Conservation (phyloP, 2,113 vertebrate genomes). For the Fukomys damarensis region DNA sequence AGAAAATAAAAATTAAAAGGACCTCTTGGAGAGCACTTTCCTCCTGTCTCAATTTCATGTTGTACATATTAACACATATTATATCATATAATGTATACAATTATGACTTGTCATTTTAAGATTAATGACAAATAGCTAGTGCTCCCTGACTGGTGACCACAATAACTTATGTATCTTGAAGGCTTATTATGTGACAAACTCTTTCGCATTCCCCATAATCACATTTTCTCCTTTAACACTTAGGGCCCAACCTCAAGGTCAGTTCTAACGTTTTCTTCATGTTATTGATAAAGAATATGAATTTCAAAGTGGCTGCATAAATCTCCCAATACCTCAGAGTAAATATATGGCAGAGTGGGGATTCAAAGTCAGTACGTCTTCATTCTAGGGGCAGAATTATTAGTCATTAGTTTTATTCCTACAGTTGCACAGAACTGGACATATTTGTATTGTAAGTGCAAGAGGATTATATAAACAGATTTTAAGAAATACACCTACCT, state of each 20-base stretch:
- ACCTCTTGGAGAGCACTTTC: not conserved
- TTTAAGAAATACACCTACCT: not conserved
- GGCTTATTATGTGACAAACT: not conserved
- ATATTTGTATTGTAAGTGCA: not conserved
- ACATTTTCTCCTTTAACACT: not conserved
- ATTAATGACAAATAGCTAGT: not conserved
- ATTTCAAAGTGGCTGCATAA: not conserved
- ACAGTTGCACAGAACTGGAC: not conserved
- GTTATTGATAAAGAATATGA: not conserved
- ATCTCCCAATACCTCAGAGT: not conserved
- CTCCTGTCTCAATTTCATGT: not conserved
- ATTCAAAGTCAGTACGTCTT: not conserved
- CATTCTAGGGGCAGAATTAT: too few relatives aligned
- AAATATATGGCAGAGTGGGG: not conserved
- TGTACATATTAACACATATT: not conserved
- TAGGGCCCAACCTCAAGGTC: not conserved
- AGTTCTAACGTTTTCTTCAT: not conserved
- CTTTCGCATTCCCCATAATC: not conserved
- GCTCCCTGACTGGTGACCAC: not conserved
- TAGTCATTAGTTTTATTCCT: not conserved
- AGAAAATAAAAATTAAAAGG: not conserved
- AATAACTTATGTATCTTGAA: not conserved
- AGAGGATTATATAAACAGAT: not conserved
- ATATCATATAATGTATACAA: not conserved
- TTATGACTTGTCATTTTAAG: not conserved